Evolutionary conservation across 1,140 invertebrate species (phyloP), one percentile per base, ranked within the genome.

Genomic region (Aphelinus certus): DNA sequence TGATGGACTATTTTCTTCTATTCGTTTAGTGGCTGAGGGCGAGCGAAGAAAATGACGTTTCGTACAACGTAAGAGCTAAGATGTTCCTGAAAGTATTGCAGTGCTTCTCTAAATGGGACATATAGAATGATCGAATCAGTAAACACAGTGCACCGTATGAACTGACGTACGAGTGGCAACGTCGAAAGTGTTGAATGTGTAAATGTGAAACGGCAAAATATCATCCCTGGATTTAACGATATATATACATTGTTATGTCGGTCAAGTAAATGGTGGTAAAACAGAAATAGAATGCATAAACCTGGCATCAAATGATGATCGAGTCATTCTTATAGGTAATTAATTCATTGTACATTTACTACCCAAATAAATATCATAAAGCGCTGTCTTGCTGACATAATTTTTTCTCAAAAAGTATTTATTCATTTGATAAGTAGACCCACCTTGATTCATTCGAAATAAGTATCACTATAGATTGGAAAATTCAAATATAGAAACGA

Each of bases 331-430:
- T 71, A 26, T 60, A 71, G 68, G 47, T 71, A 75, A 75, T 75
- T 73, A 71, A 75, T 71, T 75, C 42, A 71, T 63, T 71, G 67
- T 75, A 75, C 62, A 75, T 71, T 70, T 71, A 71, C 67, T 65
- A 71, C 56, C 56, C 60, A 71, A 66, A 53, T 71, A 75, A 75
- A 71, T 43, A 71, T 49, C 55, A 60, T 3, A 47, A 58, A 56
- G 62, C 67, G 42, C 53, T 75, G 45, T 71, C 68, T 26, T 71
- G 56, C 67, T 75, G 68, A 64, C 60, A 68, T 55, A 74, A 62
- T 4, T 46, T 46, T 63, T 45, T 45, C 57, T 7, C 6, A 60
- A 60, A 45, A 43, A 7, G 58, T 60, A 7, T 5, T 43, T 60
- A 43, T 60, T 60, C 6, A 60, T 60, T 60, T 60, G 7, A 60